phyloP scores from a whole-genome alignment of 2,797 vertebrate species.

The Tapera naevia region DNA sequence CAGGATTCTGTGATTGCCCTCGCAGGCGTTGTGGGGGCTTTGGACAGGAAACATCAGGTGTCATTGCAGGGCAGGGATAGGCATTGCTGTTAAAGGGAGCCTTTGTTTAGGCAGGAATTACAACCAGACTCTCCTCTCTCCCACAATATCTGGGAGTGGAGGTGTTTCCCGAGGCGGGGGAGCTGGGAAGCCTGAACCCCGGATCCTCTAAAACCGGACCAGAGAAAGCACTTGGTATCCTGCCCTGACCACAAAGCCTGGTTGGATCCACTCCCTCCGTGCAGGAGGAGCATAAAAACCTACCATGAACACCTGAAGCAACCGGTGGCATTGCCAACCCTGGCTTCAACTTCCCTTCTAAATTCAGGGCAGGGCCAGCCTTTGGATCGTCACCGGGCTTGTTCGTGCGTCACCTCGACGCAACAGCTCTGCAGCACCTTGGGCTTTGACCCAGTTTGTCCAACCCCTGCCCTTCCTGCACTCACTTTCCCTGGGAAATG shows the following conservation, averaged over 20 bases:
- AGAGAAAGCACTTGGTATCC: background rate
- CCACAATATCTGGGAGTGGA: background rate
- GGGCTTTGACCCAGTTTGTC: background rate
- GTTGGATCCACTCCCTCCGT: background rate
- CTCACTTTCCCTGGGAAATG: background rate
- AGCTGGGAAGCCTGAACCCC: background rate
- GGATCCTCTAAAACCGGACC: background rate
- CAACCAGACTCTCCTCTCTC: background rate
- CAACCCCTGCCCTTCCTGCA: background rate
- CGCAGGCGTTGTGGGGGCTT: fast-evolving
- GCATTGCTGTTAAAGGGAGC: background rate
- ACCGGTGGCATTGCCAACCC: background rate
- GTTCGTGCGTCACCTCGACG: background rate
- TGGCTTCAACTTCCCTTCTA: background rate
- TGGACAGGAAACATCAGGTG: background rate
- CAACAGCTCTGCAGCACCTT: background rate
- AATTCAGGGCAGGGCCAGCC: fast-evolving
- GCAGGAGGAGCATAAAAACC: background rate
- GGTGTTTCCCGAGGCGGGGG: background rate
- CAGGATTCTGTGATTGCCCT: background rate
- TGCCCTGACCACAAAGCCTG: background rate
- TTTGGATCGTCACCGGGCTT: background rate
- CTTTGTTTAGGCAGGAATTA: background rate
- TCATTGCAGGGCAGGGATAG: fast-evolving
- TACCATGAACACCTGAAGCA: background rate